Conservation (phyloP, 2,797 vertebrate species). For the Podargus strigoides region DNA sequence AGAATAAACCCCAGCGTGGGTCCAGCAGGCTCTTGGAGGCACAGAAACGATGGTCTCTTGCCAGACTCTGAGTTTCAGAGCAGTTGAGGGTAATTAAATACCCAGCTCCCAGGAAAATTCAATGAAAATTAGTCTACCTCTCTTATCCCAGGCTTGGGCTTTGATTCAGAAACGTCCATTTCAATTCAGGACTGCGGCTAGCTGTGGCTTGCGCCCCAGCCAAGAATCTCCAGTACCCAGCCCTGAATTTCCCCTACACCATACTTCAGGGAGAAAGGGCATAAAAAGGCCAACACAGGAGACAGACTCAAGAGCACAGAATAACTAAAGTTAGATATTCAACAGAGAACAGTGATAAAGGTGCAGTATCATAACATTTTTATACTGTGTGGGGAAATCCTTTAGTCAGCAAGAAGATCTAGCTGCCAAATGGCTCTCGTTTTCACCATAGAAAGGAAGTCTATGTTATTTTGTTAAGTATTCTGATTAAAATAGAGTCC, state of each 20-base stretch:
- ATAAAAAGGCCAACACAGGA: background rate
- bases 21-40: background rate
- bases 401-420: background rate
- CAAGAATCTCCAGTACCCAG: background rate
- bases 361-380: background rate
- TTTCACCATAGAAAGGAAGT: background rate
- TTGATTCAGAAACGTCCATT: background rate
- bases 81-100: background rate
- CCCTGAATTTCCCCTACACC: background rate
- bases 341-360: background rate
- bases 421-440: background rate
- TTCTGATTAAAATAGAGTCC: background rate
- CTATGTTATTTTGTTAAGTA: background rate
- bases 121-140: background rate
- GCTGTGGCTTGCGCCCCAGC: background rate
- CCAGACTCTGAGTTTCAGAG: background rate
- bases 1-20: background rate
- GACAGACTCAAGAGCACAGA: background rate
- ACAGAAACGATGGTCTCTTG: background rate
- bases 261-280: rapidly evolving
- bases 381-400: background rate
- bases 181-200: background rate
- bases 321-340: background rate
- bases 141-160: background rate
- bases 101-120: background rate